Evolutionary conservation across 2,888 invertebrate genomes (phyloP), one percentile per base, ranked within the genome.

Genomic region (Cephus sareptanus): DNA sequence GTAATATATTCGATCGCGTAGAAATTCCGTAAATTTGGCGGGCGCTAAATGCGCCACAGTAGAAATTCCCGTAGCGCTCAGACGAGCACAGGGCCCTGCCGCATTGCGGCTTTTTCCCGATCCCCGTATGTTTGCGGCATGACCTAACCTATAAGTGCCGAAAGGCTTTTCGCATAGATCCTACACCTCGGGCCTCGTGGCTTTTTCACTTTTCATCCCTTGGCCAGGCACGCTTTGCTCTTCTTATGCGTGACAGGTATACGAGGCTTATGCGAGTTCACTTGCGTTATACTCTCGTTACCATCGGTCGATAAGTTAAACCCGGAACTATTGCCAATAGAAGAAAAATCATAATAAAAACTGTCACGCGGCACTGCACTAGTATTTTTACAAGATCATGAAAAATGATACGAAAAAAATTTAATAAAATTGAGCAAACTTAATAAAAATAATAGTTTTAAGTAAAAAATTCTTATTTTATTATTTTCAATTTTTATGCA

Each of bases 91-190:
- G 56, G 56, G 56, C 56, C 56, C 23, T 77, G 75, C 77, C 77
- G 77, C 77, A 77, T 75, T 77, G 77, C 77, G 77, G 77, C 75
- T 77, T 77, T 70, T 75, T 77, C 77, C 77, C 75, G 77, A 75
- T 34, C 37, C 74, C 77, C 73, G 74, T 77, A 75, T 77, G 75
- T 75, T 77, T 75, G 77, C 71, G 77, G 75, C 75, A 40, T 69
- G 77, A 74, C 73, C 56, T 56, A 56, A 56, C 56, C 56, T 56
- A 56, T 56, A 56, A 56, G 56, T 56, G 56, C 56, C 56, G 56
- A 6, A 23, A 56, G 56, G 23, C 56, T 56, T 56, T 56, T 56
- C 56, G 56, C 56, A 56, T 56, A 56, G 56, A 56, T 56, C 56
- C 23, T 56, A 23, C 56, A 23, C 56, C 56, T 56, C 23, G 23